These are phyloP conservation scores for Pteronura brasiliensis DNA, from an alignment of 2,113 vertebrate species.

Conservation along the genomic window DNA sequence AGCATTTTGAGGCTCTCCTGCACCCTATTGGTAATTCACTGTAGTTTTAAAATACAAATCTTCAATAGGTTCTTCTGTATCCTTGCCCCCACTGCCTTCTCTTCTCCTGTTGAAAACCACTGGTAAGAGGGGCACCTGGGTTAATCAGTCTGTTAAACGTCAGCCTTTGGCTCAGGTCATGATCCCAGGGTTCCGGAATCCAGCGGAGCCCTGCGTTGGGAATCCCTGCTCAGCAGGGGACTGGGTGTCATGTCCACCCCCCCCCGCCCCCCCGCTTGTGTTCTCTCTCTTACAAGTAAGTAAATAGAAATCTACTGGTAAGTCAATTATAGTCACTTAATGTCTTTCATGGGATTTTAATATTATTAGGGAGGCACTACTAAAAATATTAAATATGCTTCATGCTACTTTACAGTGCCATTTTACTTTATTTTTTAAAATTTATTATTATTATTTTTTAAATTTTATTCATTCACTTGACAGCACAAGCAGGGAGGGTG, in stretches of 20 bases:
- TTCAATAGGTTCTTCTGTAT: background rate
- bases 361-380: background rate
- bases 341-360: background rate
- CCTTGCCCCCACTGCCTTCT: background rate
- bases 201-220: background rate
- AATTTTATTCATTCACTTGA: background rate
- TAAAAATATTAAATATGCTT: background rate
- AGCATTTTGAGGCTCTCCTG: background rate
- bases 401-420: background rate
- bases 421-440: background rate
- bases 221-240: background rate
- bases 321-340: background rate
- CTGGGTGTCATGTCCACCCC: too few species aligned
- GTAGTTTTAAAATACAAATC: background rate
- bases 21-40: background rate
- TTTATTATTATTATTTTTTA: too few species aligned
- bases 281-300: background rate
- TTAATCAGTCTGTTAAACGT: background rate
- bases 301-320: background rate
- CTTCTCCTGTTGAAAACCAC: background rate
- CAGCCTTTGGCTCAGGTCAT: background rate
- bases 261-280: accelerated
- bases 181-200: background rate
- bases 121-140: background rate
- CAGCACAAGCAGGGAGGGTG: too few species aligned